Evolutionary conservation across 2,888 invertebrate genomes (phyloP), one percentile per base, ranked within the genome.

Genomic region (Monopis laevigella): DNA sequence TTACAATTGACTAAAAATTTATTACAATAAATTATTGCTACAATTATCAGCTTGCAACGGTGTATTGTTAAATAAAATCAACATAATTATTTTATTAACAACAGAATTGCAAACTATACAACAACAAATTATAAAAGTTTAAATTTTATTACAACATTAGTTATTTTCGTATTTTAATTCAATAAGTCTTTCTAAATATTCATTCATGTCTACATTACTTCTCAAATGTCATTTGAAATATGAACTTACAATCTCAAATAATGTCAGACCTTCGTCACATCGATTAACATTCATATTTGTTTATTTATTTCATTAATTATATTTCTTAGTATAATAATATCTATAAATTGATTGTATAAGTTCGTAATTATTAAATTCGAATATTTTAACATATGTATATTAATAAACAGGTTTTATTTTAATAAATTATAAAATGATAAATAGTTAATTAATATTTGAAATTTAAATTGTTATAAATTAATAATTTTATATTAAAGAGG

Each of bases 371-470:
- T 80, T 80, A 80, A 80, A 80, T 80, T 80, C 80, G 80, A 80
- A 80, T 80, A 80, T 80, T 80, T 80, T 80, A 80, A 80, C 80
- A 81, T 78, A 80, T 80, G 77, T 81, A 80, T 80, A 78, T 80
- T 80, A 80, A 80, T 80, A 80, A 78, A 80, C 77, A 71, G 64
- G 75, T 75, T 77, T 77, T 78, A 78, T 77, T 74, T 74, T 64
- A 59, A 69, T 69, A 67, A 75, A 72, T 69, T 62, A 72, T 70
- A 74, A 66, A n/a, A n/a, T n/a, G n/a, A n/a, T 55, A 61, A 70
- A 67, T 52, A 58, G 57, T 58, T 49, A 68, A 69, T 60, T 51
- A 54, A 67, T 64, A 65, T 52, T 54, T 62, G 63, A 49, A 64
- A 67, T 69, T 56, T 63, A 67, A 65, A 66, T 54, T 54, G 51